Evolutionary conservation across 2,797 vertebrate species (phyloP).

Genomic region (Chloroceryle amazona): DNA sequence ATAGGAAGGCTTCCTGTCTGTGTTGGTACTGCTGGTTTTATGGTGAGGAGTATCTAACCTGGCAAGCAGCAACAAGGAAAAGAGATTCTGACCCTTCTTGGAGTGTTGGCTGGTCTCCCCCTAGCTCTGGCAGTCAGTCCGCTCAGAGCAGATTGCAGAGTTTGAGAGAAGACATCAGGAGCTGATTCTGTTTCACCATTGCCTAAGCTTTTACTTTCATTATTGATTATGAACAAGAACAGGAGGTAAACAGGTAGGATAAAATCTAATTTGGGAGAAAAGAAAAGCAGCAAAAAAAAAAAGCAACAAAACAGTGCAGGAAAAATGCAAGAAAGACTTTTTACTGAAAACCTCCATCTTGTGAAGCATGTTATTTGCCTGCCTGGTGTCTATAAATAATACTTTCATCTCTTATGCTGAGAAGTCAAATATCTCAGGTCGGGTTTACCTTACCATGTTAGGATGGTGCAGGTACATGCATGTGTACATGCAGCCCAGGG

Average conservation of each 20-base stretch:
- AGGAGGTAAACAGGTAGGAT: background rate
- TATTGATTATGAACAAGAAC: background rate
- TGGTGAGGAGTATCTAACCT: background rate
- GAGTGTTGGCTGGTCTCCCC: background rate
- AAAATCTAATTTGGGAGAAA: background rate
- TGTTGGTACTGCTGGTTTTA: background rate
- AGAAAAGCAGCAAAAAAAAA: background rate
- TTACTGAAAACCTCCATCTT: background rate
- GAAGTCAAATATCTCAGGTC: background rate
- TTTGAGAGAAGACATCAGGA: background rate
- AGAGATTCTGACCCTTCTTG: background rate
- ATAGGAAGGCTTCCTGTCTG: background rate
- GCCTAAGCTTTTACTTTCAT: background rate
- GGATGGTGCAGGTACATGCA: background rate
- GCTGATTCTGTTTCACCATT: background rate
- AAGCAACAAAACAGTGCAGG: background rate
- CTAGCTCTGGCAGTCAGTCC: background rate
- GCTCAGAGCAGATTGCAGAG: background rate
- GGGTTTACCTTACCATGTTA: background rate
- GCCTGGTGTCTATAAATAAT: background rate
- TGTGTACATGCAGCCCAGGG: background rate
- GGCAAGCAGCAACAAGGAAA: background rate
- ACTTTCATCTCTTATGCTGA: background rate
- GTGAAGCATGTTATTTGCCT: background rate
- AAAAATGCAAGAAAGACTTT: background rate